Percentiles rank a stretch among this genome's conserved stretches.
These are phyloP conservation scores for Stegophylla sp. DNA, from an alignment of 2,888 invertebrate genomes.

Conservation along the genomic window DNA sequence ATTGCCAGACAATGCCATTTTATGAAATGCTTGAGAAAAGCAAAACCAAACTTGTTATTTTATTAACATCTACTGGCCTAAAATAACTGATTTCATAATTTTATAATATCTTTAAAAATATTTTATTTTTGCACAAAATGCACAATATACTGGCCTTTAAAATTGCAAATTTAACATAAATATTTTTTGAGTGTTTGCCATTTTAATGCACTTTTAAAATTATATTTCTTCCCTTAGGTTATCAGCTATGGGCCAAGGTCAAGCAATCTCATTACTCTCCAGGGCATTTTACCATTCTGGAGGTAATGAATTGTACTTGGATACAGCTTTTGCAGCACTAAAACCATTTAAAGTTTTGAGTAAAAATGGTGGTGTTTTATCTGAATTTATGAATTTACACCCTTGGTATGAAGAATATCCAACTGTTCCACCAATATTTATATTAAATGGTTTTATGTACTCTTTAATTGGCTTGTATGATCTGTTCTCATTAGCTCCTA, in stretches of 20 bases:
- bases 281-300: conserved; percentile 86
- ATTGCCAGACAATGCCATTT: no score
- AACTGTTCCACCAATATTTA: conserved; percentile 90
- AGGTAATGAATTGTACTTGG: conserved; percentile 77
- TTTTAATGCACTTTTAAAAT: no score
- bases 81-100: no score
- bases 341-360: conserved; percentile 79
- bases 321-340: conserved; percentile 81
- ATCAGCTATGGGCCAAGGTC: conserved; percentile 98
- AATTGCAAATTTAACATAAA: no score
- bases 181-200: no score
- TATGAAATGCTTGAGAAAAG: no score
- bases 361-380: conserved; percentile 81
- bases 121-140: no score
- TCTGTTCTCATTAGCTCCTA: conserved; percentile 80
- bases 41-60: no score
- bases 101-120: no score
- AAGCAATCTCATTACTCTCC: conserved; percentile 91
- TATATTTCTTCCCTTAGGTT: conserved; percentile 69
- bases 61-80: no score
- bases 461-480: conserved; percentile 89
- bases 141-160: no score
- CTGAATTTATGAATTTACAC: conserved; percentile 83
- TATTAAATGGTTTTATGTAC: conserved; percentile 98
- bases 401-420: conserved; percentile 96